Evolutionary conservation across 1,140 invertebrate species (phyloP), one percentile per base, ranked within the genome.

Genomic region (Mesaphorura yosii): DNA sequence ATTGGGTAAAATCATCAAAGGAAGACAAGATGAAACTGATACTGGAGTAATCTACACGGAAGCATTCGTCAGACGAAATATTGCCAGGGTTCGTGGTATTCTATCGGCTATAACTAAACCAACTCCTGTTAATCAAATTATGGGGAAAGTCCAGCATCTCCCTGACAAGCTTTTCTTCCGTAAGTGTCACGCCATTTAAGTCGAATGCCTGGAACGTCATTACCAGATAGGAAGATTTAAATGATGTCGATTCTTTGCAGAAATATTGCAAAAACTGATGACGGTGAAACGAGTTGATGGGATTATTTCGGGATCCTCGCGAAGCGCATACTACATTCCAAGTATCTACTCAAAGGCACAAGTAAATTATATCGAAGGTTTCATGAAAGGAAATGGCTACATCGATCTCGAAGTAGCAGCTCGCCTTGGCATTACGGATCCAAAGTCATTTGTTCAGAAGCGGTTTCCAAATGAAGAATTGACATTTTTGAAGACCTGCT

Each of bases 311-410:
- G 89, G 88, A 3, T 80, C 82, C 57, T 77, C 82, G 62, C 27
- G 55, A 64, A 40, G 72, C 82, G 37, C 57, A 0, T 63, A 63
- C 41, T 97, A 88, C 70, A 81, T 95, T 48, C 93, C 93, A 47
- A 78, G 83, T 59, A 81, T 90, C 64, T 93, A 94, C 67, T 83
- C 84, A 2, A 87, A 84, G 69, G 82, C 78, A 60, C 83, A 91
- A 69, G 80, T 75, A 66, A 84, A 95, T 64, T 97, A 89, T 88
- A 83, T 94, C 1, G 79, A 84, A 58, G 84, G 79, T 59, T 96
- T 94, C 71, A 94, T 84, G 65, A 87, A 82, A 67, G 89, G 94
- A 68, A 96, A 96, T 74, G 84, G 86, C 58, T 97, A 96, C 68
- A 71, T 97, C 51, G 82, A 97, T 71, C 95, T 89, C 74, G 89